Base-by-base conservation (phyloP, 2,888 invertebrate species). In the Eupithecia subumbrata region DNA sequence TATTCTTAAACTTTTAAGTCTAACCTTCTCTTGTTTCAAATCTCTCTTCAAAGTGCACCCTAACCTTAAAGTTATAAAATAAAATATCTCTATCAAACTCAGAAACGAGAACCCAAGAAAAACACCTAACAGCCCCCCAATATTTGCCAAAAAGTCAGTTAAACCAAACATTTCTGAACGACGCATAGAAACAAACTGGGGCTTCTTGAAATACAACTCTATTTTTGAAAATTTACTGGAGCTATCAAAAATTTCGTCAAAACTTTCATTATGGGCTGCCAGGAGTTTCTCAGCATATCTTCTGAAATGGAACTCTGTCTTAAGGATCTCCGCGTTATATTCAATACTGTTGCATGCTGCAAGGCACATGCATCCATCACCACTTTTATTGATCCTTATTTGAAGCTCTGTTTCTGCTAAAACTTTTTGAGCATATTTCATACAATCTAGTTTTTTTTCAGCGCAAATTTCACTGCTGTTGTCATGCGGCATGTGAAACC, bases 41-140 rank as follows among this genome's bases (percentile, higher is more conserved):
- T 64, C 64, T 34, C 30, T 34, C 72, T 83, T 86, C 16, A 88
- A 66, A 3, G 83, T 82, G 66, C 83, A 86, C 74, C 82, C 87
- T 16, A 88, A 66, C 87, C 88, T 83, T 18, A 90, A 67, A 16
- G 87, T 86, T 5, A 95, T 76, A 80, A 95, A 96, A 83, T 96
- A 96, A 18, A 95, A 76, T 5, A 96, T 94, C 84, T 96, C 96
- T 18, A 64, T 64, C 34, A 64, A 34, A 64, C 64, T 64, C 8
- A 64, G 64, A 1, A 96, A 93, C 0, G 96, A 60, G 25, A 60
- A 60, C 25, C 60, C 60, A 60, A 60, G 60, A 96, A 82, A 96
- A 95, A 43, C 96, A 96, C 96, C 96, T 5, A 96, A 86, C 7
- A 96, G 86, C 67, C 96, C 96, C 3, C 96, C 96, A 76, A 95